Conservation (phyloP, 2,888 invertebrate species). For the Idaea straminata region DNA sequence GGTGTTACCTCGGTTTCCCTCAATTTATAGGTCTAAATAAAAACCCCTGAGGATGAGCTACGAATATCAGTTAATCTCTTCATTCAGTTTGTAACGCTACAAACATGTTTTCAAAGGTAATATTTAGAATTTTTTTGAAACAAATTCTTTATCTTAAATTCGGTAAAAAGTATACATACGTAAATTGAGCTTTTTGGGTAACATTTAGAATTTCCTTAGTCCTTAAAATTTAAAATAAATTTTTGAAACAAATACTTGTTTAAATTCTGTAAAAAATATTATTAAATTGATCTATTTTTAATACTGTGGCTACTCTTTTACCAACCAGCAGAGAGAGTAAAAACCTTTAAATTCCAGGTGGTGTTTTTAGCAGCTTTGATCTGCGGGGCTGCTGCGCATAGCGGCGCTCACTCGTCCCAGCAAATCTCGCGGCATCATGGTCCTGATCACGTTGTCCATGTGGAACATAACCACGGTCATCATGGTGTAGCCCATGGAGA, state of each 20-base stretch:
- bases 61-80: conserved; percentile 7
- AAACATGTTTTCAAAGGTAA: conserved; percentile 6
- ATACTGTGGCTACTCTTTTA: background rate
- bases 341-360: conserved; percentile 1
- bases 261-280: no score
- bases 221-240: no score
- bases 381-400: conserved; percentile 31
- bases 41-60: conserved; percentile 11
- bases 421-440: conserved; percentile 33
- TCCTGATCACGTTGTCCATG: conserved; percentile 24
- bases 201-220: no score
- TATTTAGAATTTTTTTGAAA: background rate
- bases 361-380: conserved; percentile 9
- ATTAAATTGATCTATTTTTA: background rate
- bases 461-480: conserved; percentile 6
- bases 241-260: no score
- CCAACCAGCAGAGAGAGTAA: background rate
- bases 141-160: background rate
- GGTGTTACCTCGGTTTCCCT: conserved; percentile 20
- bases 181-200: no score
- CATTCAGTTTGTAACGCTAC: conserved; percentile 3
- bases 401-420: conserved; percentile 37
- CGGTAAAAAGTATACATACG: no score
- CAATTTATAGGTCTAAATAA: conserved; percentile 14
- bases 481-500: background rate